Evolutionary conservation across 2,113 vertebrate genomes (phyloP), one percentile per base, ranked within the genome.

Genomic region (Gymnobelideus leadbeateri): DNA sequence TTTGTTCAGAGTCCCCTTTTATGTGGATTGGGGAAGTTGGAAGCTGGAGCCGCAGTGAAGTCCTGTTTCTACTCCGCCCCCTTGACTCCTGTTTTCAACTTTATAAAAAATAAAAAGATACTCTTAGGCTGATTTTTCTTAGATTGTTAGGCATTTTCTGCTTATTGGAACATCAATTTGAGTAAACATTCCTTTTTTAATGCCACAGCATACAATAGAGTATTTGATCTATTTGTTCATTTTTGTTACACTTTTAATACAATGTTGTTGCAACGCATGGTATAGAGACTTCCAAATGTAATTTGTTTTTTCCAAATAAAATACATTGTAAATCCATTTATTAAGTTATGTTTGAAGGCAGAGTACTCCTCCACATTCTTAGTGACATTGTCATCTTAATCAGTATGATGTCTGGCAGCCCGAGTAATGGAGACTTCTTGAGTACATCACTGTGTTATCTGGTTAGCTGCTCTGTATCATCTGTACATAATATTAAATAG

Each of bases 111-210:
- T 11, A 51, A 16, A 57, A 46, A 94, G 49, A 94, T 43, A 89
- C 89, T 52, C 51, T 93, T 57, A 84, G 91, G 84, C 37, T 24
- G 51, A 93, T n/a, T 52, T 95, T 95, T 95, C 51, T 94, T 84
- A 89, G 57, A 47, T 52, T 68, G 49, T 26, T 25, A 89, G 28
- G 49, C 91, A 84, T 2, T 94, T 25, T 57, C 91, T 52, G 37
- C 91, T 55, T n/a, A 91, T n/a, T 95, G 94, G 89, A 50, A 4
- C 7, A 26, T 91, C 55, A 91, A 93, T 43, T 91, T 89, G 24
- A 68, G 14, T 16, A n/a, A 68, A 19, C 4, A n/a, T n/a, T 68
- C 6, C 31, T 68, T 37, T 68, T 14, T 68, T 77, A 49, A 84
- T 21, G 37, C 37, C 68, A 84, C 4, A 43, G 37, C 68, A 43